A percentile compares a stretch with the other conserved stretches of the same genome.
Conservation (phyloP, 2,888 invertebrate species). For the Drosophila macrospina region DNA sequence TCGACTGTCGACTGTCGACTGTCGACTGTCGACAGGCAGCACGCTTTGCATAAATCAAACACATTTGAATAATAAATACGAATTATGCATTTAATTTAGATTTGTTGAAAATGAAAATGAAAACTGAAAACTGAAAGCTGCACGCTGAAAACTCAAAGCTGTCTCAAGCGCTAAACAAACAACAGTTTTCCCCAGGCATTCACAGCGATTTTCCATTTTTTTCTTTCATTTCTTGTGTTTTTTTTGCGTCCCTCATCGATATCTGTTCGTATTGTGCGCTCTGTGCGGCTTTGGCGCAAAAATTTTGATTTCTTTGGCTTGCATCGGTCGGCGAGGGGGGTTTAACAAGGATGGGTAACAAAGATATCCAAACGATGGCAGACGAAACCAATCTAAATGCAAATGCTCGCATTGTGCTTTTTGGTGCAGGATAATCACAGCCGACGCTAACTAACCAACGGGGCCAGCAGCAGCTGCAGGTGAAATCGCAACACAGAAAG, state of each 20-base stretch:
- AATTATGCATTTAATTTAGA: conserved; percentile 82
- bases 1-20: too few species aligned
- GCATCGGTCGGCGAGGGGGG: conserved; percentile 25
- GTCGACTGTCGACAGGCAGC: too few species aligned
- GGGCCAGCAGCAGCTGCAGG: conserved; percentile 46
- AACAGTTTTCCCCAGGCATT: conserved; percentile 39
- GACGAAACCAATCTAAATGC: conserved; percentile 79
- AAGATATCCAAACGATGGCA: conserved; percentile 43
- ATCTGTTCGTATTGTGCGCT: conserved; percentile 27
- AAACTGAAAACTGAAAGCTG: not conserved
- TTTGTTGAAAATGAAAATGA: conserved; percentile 43
- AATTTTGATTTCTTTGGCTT: conserved; percentile 75
- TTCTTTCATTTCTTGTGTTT: not conserved
- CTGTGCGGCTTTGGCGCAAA: conserved; percentile 24
- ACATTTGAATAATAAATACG: conserved; percentile 80
- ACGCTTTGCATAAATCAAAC: conserved; percentile 77
- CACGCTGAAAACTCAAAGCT: conserved; percentile 10
- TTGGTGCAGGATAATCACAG: conserved; percentile 48
- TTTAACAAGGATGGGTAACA: not conserved
- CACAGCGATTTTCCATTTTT: conserved; percentile 8
- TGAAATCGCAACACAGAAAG: conserved; percentile 78
- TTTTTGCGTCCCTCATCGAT: conserved; percentile 41
- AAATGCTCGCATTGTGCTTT: conserved; percentile 70
- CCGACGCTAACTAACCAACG: conserved; percentile 31
- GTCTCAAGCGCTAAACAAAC: conserved; percentile 47